Evolutionary conservation across 2,797 vertebrate species (phyloP), one percentile per base, ranked within the genome.

Genomic region (Delichon dasypus): DNA sequence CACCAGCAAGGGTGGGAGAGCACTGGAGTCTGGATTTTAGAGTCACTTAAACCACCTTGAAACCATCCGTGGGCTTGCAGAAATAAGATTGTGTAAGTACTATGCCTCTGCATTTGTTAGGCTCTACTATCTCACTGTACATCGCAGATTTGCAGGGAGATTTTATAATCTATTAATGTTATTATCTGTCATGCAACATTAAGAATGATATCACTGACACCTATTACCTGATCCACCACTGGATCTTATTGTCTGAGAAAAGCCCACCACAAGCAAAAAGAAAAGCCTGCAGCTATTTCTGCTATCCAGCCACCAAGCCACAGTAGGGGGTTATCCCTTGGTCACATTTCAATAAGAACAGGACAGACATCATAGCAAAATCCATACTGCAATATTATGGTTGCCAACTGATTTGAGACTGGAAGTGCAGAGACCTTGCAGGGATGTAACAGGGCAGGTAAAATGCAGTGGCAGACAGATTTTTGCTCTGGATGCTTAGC

Each of bases 301-400:
- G 32, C 10, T 21, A 53, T 38, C 18, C 44, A 62, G 29, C 14
- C 61, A 73, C 7, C 30, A 66, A 44, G 30, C 8, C 12, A 8
- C 0, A 50, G 65, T 1, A 44, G 13, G 2, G 4, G 8, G 2
- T 11, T 68, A 48, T 29, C 11, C 23, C 30, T 45, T 0, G 1
- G n/a, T 12, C 21, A 61, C 29, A 54, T n/a, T 34, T 30, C 32
- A 30, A 16, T 11, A 22, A 82, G 51, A 79, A 22, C 10, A 54
- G 71, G 54, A 71, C 17, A 74, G 25, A 9, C 0, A 1, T 58
- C 42, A 22, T 8, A 0, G 0, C n/a, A 64, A 79, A 66, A 91
- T 47, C 42, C n/a, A 75, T 14, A 4, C 4, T 77, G 27, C 0
- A 3, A 40, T 13, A 23, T 40, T 29, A 44, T 5, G 17, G 16